Conservation (phyloP, 30 jellyfish, hydroid and myxozoan species). For the Haliclystus octoradiatus region DNA sequence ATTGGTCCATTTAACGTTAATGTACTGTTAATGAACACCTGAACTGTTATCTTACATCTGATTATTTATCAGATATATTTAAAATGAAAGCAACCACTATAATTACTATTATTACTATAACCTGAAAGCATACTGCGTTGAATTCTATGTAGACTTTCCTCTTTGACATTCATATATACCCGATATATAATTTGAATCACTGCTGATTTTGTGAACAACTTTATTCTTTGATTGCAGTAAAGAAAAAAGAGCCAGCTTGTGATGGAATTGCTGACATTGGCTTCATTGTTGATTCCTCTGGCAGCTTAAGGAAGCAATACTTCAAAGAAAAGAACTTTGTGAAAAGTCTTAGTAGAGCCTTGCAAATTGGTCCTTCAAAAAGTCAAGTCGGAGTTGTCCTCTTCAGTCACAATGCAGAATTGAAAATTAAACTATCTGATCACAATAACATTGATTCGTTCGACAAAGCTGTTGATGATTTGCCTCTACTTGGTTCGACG, state of each 20-base stretch:
- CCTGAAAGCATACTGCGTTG: no score
- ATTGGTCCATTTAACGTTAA: no score
- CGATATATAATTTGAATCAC: no score
- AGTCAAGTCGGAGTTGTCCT: slow-evolving; percentile 75
- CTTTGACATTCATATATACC: no score
- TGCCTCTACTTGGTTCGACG: slow-evolving; percentile 74
- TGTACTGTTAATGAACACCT: no score
- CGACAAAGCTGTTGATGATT: slow-evolving; percentile 67
- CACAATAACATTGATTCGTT: slow-evolving; percentile 34
- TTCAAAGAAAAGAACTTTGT: slow-evolving; percentile 71
- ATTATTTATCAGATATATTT: no score
- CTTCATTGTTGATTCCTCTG: slow-evolving; percentile 89
- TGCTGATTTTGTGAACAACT: no score
- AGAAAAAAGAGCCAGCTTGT: slow-evolving; percentile 17
- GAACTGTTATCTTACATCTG: no score
- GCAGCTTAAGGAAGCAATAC: slow-evolving; percentile 68
- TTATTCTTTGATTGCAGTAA: no score
- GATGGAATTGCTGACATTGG: slow-evolving; percentile 66
- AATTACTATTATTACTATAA: no score
- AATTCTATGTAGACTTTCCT: no score
- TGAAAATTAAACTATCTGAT: slow-evolving; percentile 49
- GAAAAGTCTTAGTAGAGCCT: slow-evolving; percentile 45
- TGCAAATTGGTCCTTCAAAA: slow-evolving; percentile 51
- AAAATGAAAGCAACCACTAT: no score
- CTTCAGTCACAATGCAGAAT: slow-evolving; percentile 73